Base-by-base conservation (phyloP, 2,888 invertebrate species). In the Saturnia japonica region DNA sequence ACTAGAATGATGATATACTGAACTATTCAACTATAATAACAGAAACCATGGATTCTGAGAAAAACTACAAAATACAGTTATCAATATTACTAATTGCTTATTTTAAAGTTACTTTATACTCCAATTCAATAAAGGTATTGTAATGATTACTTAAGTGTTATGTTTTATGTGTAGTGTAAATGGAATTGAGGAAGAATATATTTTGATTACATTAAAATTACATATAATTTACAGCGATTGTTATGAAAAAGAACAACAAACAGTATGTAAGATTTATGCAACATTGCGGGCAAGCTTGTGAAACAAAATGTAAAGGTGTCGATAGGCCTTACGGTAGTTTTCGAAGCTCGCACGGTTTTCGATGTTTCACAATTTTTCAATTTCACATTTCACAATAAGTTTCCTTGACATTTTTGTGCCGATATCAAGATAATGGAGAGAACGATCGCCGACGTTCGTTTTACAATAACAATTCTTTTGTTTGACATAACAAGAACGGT, bases 351-450 rank as follows among this genome's bases (percentile, higher is more conserved):
- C 64, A 66, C 51, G 40, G 42, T 34, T 51, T 66, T 70, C 51
- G 54, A 54, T 70, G 25, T 25, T 70, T 42, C 22, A n/a, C n/a
- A n/a, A n/a, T n/a, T n/a, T n/a, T n/a, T n/a, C 64, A 42, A 64
- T 43, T 54, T 54, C 22, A 1, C 51, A 22, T 70, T 47, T 70
- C 40, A 34, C 25, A 70, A 54, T 42, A 67, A 51, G 64, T 51
- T 67, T 19, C 70, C 67, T 70, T 70, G 70, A 67, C 66, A 70
- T 70, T 67, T 67, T 40, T 54, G 25, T n/a, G 40, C 40, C 19
- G 40, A 34, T 64, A 34, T 64, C 64, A 64, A 40, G 40, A 64
- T 64, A 40, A 40, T 43, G 43, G 22, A n/a, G 8, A 60, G 60
- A 68, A 22, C 8, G 60, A 69, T 0, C 34, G 40, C 42, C 42